Base-by-base conservation (phyloP, 2,888 invertebrate species). In the Listrodromus nycthemerus region DNA sequence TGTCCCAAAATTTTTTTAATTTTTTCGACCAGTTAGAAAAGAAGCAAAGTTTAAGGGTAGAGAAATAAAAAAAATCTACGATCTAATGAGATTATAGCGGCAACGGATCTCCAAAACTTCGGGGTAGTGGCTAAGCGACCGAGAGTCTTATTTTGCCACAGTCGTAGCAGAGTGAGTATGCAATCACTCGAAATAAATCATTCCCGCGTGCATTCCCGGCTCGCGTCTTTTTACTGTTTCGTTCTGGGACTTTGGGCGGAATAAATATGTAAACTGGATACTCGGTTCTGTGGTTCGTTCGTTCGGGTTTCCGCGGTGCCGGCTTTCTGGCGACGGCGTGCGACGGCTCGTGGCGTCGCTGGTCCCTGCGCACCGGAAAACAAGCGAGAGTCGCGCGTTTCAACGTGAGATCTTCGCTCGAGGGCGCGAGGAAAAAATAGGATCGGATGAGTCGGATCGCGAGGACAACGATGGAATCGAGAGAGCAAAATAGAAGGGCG, bases 231-330 rank as follows among this genome's bases (percentile, higher is more conserved):
- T 45, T 71, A 80, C 66, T 58, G 65, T 41, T 65, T 48, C 80
- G 65, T 69, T 63, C 21, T 58, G 61, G 69, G 76, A 79, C 67
- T 85, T 85, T 83, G 65, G 67, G 52, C 71, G 78, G 67, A 82
- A 86, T 82, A 84, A 86, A 79, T 79, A 82, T 82, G 84, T 82
- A 82, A 86, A 84, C 84, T 71, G 75, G 80, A 86, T 82, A 71
- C 67, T 50, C 73, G n/a, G 24, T 73, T 63, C 71, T 73, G 24
- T 55, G 48, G 55, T 58, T 63, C 63, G 66, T 65, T 69, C 58
- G 50, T 61, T 41, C 33, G 73, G 45, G 30, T 70, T 10, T 75
- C 61, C 61, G 52, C 30, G 67, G 55, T 73, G 67, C 74, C 80
- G 74, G 24, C 55, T 24, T 74, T 41, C 58, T 58, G 37, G 33